Evolutionary conservation across 1,140 invertebrate species (phyloP), one percentile per base, ranked within the genome.

Genomic region (Heliconius hewitsoni): DNA sequence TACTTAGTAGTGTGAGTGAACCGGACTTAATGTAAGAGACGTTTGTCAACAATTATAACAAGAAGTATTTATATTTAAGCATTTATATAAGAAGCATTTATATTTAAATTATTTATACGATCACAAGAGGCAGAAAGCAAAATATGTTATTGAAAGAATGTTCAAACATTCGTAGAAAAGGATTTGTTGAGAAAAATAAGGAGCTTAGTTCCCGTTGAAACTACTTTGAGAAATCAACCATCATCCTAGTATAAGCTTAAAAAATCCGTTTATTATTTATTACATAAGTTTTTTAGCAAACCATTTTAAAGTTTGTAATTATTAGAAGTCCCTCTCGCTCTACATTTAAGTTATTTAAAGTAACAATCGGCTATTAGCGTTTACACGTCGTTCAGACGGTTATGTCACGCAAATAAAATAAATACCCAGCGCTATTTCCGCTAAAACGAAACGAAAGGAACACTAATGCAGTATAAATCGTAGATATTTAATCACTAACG

Each of bases 351-450:
- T 66, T 30, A 66, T 66, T 66, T 66, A 66, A 66, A 66, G 27
- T 30, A 27, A 66, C 27, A 66, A 66, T 66, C 60, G 16, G 23
- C 55, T 23, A 8, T 1, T 27, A 57, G 55, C n/a, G n/a, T 3
- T 23, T 30, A 66, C 60, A 66, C 60, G 60, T 66, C 27, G 23
- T 66, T 66, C 37, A 19, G 66, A 76, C 74, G 34, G 19, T 76
- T 76, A 76, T 34, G 74, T 76, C 74, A 76, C 74, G 5, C 60
- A 27, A 76, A 76, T 60, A 70, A 76, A 50, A 66, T 71, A 46
- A 71, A 70, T 13, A 71, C 46, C 39, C 57, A 50, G 57, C 8
- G 16, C 55, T 39, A 42, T 70, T 39, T 42, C 74, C 74, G 55
- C n/a, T 76, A 5, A n/a, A n/a, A 74, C 46, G 18, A 55, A 74